A percentile compares a stretch with the other conserved stretches of the same genome.
These are phyloP conservation scores for Drosophila rhopaloa DNA, from an alignment of 1,140 invertebrate genomes.

Conservation along the genomic window DNA sequence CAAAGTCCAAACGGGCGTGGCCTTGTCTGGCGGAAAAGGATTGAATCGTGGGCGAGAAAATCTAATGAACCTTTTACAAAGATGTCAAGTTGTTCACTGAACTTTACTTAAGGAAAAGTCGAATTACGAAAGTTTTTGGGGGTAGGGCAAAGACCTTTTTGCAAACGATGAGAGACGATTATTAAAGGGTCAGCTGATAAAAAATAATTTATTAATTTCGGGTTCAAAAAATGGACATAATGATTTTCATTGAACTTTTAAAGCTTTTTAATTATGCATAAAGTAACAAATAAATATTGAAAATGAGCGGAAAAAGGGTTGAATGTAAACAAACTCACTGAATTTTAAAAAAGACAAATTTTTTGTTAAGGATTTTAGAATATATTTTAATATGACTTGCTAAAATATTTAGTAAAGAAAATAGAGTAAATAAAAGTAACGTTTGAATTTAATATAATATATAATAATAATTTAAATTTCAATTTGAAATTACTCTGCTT, in stretches of 20 bases:
- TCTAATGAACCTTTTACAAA: slow-evolving; percentile 48
- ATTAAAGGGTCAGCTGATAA: neutral
- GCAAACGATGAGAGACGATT: slow-evolving; percentile 1
- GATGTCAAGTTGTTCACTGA: slow-evolving; percentile 45
- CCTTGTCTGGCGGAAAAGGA: slow-evolving; percentile 10
- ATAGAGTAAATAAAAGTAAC: too few species aligned
- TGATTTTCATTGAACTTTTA: neutral
- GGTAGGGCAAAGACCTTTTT: slow-evolving; percentile 5
- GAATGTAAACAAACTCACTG: too few species aligned
- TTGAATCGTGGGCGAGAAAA: slow-evolving; percentile 5
- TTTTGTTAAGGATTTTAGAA: too few species aligned
- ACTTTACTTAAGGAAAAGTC: slow-evolving; percentile 13
- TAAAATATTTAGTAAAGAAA: too few species aligned
- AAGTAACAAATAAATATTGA: neutral
- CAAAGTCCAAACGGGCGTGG: slow-evolving; percentile 16
- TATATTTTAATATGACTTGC: too few species aligned
- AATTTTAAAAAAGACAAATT: neutral
- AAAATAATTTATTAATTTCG: slow-evolving; percentile 31
- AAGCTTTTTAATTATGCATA: neutral
- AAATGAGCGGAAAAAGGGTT: neutral
- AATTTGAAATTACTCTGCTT: too few species aligned
- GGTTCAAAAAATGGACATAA: neutral
- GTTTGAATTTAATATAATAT: too few species aligned
- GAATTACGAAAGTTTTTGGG: neutral
- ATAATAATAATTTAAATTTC: too few species aligned